phyloP scores from a whole-genome alignment of 2,113 vertebrate genomes.

The Monarcha castaneiventris region DNA sequence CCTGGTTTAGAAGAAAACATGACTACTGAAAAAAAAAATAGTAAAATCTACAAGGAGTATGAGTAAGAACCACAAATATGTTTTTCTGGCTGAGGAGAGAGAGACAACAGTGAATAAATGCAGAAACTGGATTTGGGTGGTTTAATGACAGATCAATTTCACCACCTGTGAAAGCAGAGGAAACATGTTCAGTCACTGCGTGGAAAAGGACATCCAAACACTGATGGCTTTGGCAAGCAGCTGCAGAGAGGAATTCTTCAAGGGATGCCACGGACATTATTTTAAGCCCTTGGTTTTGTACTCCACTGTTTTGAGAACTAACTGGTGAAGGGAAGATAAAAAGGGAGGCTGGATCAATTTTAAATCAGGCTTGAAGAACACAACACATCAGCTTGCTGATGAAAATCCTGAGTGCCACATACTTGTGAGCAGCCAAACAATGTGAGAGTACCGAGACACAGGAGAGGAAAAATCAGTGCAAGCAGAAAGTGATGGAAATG shows the following conservation, averaged over 20 bases:
- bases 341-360: not conserved
- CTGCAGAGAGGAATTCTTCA: not conserved
- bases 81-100: not conserved
- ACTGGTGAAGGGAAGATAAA: not conserved
- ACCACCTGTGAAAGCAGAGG: not conserved
- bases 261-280: not conserved
- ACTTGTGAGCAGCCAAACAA: not conserved
- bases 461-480: not conserved
- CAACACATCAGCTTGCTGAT: not conserved
- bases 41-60: not conserved
- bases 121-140: not conserved
- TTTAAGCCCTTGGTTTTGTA: not conserved
- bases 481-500: not conserved
- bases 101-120: not conserved
- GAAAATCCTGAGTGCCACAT: not conserved
- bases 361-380: not conserved
- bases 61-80: not conserved
- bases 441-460: not conserved
- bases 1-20: not conserved
- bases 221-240: not conserved
- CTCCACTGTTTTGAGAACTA: not conserved
- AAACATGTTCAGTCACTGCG: not conserved
- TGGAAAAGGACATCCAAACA: not conserved
- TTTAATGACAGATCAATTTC: not conserved
- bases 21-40: not conserved